Evolutionary conservation across 1,140 invertebrate species (phyloP), one percentile per base, ranked within the genome.

Genomic region (Solenopsis fugax): DNA sequence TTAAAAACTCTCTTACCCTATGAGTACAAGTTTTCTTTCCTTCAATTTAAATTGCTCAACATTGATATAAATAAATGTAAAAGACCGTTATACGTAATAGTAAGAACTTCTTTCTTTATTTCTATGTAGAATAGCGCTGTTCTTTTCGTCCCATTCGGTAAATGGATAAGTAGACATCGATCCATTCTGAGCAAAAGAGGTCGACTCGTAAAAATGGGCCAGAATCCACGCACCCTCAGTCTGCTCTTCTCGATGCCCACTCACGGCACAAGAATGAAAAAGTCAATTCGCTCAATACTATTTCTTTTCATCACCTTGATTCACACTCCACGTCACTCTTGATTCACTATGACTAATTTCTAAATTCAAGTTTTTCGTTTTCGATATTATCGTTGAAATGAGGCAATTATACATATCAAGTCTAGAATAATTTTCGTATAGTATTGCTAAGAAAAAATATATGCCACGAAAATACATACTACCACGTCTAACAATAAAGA

Each of bases 121-220:
- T 7, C 24, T 58, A 34, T 16, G 34, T 7, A 24, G 13, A 41
- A n/a, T 37, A 13, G 24, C 56, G 56, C 37, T 69, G 29, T 12
- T 73, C 10, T 69, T 13, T 21, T 34, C 29, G 45, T 67, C 2
- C 29, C 21, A 4, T 81, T 81, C 16, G 13, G 48, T 82, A 60
- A 82, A 45, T 29, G 56, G 48, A 77, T 41, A 64, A 85, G n/a
- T 37, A 62, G 52, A 78, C 58, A 64, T 84, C 81, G 72, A 85
- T 85, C 80, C 52, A 62, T 60, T 45, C 50, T 34, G 48, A 75
- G 54, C 18, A 29, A 76, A 64, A n/a, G 41, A 78, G 82, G 72
- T 85, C 82, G 45, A 77, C 58, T 52, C 82, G 52, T 78, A 85
- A 85, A 85, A 85, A 85, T 77, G 58, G 10, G 48, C 56, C 56